These are phyloP conservation scores for Monarcha castaneiventris DNA, from an alignment of 2,113 vertebrate species.

Conservation along the genomic window DNA sequence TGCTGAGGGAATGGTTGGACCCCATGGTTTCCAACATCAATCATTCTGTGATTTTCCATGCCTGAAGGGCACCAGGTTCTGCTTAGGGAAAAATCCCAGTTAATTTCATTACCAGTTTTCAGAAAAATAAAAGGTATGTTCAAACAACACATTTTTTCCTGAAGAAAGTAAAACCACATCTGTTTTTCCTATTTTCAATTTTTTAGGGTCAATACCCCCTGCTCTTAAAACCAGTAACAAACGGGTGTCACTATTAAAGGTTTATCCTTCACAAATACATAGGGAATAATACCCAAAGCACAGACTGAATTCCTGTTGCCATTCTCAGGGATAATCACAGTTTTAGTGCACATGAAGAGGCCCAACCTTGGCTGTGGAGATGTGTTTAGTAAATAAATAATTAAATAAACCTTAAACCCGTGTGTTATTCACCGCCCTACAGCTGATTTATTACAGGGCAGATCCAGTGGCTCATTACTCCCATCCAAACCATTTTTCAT, in stretches of 20 bases:
- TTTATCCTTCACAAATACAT: background rate
- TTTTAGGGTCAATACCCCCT: background rate
- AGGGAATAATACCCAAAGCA: background rate
- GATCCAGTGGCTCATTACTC: background rate
- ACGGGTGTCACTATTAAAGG: too few relatives aligned
- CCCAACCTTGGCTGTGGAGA: background rate
- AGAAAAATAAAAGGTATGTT: background rate
- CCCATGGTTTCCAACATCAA: accelerated
- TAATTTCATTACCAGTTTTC: background rate
- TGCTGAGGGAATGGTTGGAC: background rate
- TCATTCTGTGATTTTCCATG: background rate
- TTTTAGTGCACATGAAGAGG: accelerated
- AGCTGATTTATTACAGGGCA: background rate
- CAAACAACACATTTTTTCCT: background rate
- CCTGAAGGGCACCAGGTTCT: background rate
- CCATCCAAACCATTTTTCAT: background rate
- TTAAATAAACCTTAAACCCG: background rate
- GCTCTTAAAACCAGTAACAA: background rate
- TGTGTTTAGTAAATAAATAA: background rate
- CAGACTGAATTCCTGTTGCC: accelerated
- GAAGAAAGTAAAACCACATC: background rate
- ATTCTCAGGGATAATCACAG: background rate
- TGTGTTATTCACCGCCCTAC: background rate
- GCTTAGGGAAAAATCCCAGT: background rate
- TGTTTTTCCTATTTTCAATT: background rate